Base-by-base conservation (phyloP, 2,888 invertebrate species). In the Euplagia quadripunctaria region DNA sequence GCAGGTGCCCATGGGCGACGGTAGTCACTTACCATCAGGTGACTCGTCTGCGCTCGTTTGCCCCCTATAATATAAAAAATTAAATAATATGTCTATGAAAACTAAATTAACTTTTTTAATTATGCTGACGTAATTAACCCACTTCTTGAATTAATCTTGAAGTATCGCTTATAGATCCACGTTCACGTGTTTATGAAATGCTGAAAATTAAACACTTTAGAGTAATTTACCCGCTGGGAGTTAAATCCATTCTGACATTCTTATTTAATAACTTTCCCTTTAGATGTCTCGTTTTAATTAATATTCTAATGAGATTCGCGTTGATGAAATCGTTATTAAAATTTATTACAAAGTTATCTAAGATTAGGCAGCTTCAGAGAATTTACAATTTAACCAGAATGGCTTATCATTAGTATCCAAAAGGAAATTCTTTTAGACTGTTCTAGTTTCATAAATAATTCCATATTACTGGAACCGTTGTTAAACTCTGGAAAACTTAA, bases 191-290 rank as follows among this genome's bases (percentile, higher is more conserved):
- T 49, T 42, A 58, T 58, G n/a, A 65, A n/a, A 66, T 31, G 55
- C 5, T 41, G 5, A 52, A 63, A 66, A 71, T 46, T 1, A 65
- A 71, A 58, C 55, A 67, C 7, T 71, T 52, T 31, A 52, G 7
- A 66, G 20, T n/a, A 61, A 46, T 66, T 6, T 58, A 66, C 12
- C 58, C 52, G 66, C 16, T 41, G 67, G 71, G 41, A 63, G 65
- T 14, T 49, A 16, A 71, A 71, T n/a, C 16, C 58, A 49, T 51
- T 58, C 8, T 9, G 42, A 64, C 20, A 52, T 64, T 67, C 16
- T 67, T 67, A 67, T 61, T 71, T 43, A 67, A 71, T 52, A 64
- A 70, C 64, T 16, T 61, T 64, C 41, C 55, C 43, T 70, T 70
- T n/a, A 70, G 12, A n/a, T 12, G 70, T 46, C 64, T 51, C 64